Base-by-base conservation (phyloP, 2,113 vertebrate genomes). In the Meriones unguiculatus region DNA sequence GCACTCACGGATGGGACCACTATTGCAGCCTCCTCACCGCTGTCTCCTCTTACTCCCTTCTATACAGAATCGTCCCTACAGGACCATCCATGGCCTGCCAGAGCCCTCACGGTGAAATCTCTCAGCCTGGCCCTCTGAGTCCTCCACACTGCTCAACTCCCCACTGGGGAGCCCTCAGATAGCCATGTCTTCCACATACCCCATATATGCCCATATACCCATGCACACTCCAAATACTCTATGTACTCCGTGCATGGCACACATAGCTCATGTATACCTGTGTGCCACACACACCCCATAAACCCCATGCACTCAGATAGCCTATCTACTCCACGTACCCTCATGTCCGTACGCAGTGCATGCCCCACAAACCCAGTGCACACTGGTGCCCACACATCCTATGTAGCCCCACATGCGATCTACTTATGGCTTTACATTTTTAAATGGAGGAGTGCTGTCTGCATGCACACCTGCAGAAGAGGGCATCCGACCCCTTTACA, bases 1-100 rank as follows among this genome's bases (percentile, higher is more conserved):
- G 3, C 18, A 32, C 17, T 59, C 8, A 12, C 0, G 50, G 54
- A 22, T 15, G 1, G 62, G 76, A 54, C n/a, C 22, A 0, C 0
- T 0, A 59, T 82, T 75, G 57, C 22, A 64, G 59, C 35, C 4
- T 57, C 82, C 85, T 92, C 41, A 7, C 2, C 69, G 46, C 65
- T 52, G 65, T 32, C 46, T 35, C 38, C 28, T 52, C 41, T 52
- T 35, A 32, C 82, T 28, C 78, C 41, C 20, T 81, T 35, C 84
- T 20, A 75, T 14, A 14, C 64, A 38, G 17, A 28, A 32, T 0
- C 1, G 25, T 30, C 85, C 57, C n/a, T 17, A 11, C 32, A 25
- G 4, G 72, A 38, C 13, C 70, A 52, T 6, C 90, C 28, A 4
- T 28, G 57, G 59, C 13, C 80, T 38, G 32, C n/a, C 18, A 4